These are phyloP conservation scores for Acanthornis magna DNA, from an alignment of 2,797 vertebrate genomes.

Conservation along the genomic window DNA sequence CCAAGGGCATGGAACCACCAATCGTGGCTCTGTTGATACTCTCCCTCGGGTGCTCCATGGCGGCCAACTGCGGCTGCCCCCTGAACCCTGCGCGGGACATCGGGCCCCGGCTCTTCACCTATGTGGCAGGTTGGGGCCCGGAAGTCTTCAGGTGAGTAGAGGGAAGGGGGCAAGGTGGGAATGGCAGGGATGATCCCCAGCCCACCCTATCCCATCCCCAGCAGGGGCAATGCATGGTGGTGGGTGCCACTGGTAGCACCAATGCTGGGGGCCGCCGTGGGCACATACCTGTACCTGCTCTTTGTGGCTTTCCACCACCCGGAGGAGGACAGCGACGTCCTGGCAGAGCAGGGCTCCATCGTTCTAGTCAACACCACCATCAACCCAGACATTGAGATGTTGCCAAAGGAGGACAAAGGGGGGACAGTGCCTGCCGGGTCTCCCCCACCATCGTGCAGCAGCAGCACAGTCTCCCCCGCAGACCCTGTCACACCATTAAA, in stretches of 20 bases:
- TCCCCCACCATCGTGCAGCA: rapidly evolving
- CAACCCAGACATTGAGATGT: rapidly evolving
- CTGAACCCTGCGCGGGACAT: constrained; percentile 89
- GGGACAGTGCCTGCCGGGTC: rapidly evolving
- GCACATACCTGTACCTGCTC: constrained; percentile 73
- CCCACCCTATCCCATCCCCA: background rate
- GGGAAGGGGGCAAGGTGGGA: background rate
- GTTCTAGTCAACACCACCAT: background rate
- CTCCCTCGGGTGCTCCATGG: constrained; percentile 80
- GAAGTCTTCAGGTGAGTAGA: constrained; percentile 87
- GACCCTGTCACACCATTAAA: background rate
- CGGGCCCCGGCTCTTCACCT: constrained; percentile 86
- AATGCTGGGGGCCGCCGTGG: constrained; percentile 72
- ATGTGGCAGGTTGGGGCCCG: constrained; percentile 83
- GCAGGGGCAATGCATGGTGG: constrained; percentile 67
- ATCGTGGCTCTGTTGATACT: constrained; percentile 79
- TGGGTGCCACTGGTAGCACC: constrained; percentile 86
- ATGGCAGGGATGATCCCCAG: background rate
- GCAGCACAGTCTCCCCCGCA: background rate
- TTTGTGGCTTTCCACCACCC: constrained; percentile 83
- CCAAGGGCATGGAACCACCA: constrained; percentile 76
- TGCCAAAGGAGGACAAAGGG: rapidly evolving
- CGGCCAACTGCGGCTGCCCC: constrained; percentile 81
- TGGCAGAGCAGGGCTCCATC: background rate
- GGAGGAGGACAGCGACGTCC: rapidly evolving